Percentiles rank a stretch among this genome's conserved stretches.
phyloP scores from a whole-genome alignment of 2,797 vertebrate species.

The Acanthis flammea region DNA sequence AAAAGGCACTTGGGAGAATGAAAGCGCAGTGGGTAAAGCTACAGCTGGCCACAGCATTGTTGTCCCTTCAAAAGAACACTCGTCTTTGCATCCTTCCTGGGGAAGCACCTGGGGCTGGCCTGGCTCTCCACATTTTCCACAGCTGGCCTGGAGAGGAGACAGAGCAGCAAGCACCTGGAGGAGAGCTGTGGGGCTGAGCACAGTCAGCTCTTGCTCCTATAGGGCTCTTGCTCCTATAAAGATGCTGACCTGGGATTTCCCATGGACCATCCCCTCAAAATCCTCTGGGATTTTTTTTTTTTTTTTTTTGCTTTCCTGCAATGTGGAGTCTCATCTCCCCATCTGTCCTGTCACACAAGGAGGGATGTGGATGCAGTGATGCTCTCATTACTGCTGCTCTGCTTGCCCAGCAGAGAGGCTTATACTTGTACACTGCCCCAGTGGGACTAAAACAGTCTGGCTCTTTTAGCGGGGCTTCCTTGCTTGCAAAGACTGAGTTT shows the following conservation, averaged over 20 bases:
- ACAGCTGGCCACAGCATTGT: rapidly evolving
- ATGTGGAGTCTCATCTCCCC: neutral
- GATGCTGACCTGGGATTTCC: neutral
- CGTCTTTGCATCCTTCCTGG: neutral
- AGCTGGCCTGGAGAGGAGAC: neutral
- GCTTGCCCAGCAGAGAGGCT: neutral
- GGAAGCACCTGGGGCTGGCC: neutral
- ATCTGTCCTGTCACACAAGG: neutral
- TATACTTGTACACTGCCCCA: neutral
- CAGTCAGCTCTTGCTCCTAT: neutral
- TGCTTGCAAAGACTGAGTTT: neutral
- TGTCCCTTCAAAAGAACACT: neutral
- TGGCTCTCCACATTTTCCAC: neutral
- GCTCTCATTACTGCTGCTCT: neutral
- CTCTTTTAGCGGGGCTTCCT: neutral
- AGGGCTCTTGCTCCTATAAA: neutral
- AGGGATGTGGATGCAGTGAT: neutral
- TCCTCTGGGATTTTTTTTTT: neutral
- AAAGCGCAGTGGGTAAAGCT: neutral
- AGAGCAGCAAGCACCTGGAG: neutral
- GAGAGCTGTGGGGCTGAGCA: neutral
- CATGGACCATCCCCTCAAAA: neutral
- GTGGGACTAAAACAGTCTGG: neutral
- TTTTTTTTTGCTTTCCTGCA: neutral
- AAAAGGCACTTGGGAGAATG: neutral